Evolutionary conservation across 1,140 invertebrate genomes (phyloP), one percentile per base, ranked within the genome.

Genomic region (Zaprionus nigranus): DNA sequence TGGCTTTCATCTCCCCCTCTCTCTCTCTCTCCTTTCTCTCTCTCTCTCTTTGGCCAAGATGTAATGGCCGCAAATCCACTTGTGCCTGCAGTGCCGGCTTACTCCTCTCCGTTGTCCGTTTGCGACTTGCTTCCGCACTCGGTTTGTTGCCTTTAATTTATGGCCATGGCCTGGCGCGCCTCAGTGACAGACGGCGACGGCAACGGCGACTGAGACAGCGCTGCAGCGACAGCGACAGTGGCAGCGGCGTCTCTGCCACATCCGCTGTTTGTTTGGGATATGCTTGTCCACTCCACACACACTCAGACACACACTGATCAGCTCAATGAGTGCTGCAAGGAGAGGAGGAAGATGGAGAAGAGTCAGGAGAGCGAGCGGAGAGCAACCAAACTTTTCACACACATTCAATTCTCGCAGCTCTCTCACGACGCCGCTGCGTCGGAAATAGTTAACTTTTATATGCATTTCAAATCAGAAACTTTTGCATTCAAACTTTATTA

Each of bases 391-490:
- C 78, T 83, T 87, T 87, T 74, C 78, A 80, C 83, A 88, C 84
- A 87, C 75, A 88, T 67, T 64, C 67, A 79, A 77, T 54, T 63
- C 17, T 67, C 59, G 68, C 36, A 79, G 75, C 73, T 84, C 73
- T 22, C 20, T 4, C 11, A 5, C 46, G 20, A 6, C 46, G 7
- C 20, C 40, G 72, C 63, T 63, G 56, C 68, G 78, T 81, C 85
- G 84, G 84, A 87, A 87, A 88, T 87, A 88, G 84, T 87, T 88
- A 87, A 87, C 84, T 87, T 88, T 88, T 88, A 87, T 87, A 80
- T 82, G 84, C 84, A 87, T 87, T 87, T 87, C 84, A 87, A 87
- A 87, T 88, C 84, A 78, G 53, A 88, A 87, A 88, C 81, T 87
- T 87, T 87, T 84, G 68, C 84, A 88, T 87, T 87, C 78, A 87